Evolutionary conservation across 2,113 vertebrate species (phyloP), one percentile per base, ranked within the genome.

Genomic region (Phylloscopus trochilus): DNA sequence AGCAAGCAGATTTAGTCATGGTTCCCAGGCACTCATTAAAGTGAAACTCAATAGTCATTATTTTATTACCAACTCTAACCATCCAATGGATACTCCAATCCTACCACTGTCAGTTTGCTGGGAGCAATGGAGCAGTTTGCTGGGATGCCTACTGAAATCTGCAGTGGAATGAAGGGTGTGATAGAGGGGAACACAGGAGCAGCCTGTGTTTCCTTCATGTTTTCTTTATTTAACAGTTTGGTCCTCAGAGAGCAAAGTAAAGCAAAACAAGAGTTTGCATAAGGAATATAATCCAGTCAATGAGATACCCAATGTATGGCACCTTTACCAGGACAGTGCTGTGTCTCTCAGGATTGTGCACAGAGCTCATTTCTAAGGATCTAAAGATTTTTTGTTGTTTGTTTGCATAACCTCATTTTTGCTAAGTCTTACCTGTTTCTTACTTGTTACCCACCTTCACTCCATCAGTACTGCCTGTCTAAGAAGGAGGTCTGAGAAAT

Each of bases 1-100:
- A 90, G 52, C 83, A 91, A 89, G 77, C 14, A 89, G 58, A 91
- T 95, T 89, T 91, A 84, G 77, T 89, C 89, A 89, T 82, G 77
- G 89, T 95, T 95, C 74, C 83, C 58, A 92, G 69, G 12, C 51
- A 44, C 53, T 76, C 41, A 72, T 84, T 87, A 87, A 76, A 89
- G 53, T 73, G 92, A 91, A 95, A 96, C 66, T 89, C 91, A 84
- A 56, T 76, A 93, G 35, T 58, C 77, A 73, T 89, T 89, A 89
- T 82, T 95, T 93, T 79, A 87, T 93, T 89, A 89, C 77, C 53
- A 60, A 13, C 31, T 72, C 77, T 60, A 79, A 79, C 37, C n/a
- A 82, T 62, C 83, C 58, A 69, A 55, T 20, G 77, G 66, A 39
- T 64, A 11, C 0, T 1, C 53, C 47, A 56, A 47, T 46, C 74